Evolutionary conservation across 2,113 vertebrate genomes (phyloP).

Genomic region (Phaethornis superciliosus): DNA sequence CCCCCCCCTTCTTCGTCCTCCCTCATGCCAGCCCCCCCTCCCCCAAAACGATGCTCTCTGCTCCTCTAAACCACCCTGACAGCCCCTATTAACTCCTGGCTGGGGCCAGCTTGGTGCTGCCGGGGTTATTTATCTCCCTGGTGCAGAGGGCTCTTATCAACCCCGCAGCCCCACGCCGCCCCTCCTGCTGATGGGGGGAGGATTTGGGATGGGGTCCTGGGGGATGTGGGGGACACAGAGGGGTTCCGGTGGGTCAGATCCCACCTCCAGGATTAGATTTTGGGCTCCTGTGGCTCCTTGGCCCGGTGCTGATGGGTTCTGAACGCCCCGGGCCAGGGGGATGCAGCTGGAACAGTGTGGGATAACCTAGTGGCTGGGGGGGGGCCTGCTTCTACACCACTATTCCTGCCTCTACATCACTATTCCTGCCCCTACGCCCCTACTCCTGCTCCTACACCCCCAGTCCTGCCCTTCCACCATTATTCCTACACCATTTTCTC

Average conservation of each 20-base stretch:
- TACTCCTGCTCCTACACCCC: too few relatives aligned
- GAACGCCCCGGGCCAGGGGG: not conserved
- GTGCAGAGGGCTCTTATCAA: constrained; percentile 61
- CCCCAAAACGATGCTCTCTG: constrained; percentile 52
- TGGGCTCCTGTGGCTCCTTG: fast-evolving
- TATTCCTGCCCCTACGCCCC: too few relatives aligned
- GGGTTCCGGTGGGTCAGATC: not conserved
- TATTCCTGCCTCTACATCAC: too few relatives aligned
- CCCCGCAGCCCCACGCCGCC: constrained; percentile 16
- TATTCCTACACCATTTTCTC: not conserved
- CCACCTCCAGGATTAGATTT: not conserved
- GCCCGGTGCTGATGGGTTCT: not conserved
- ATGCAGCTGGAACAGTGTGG: not conserved
- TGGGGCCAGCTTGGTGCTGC: constrained; percentile 43
- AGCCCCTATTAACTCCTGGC: constrained; percentile 59
- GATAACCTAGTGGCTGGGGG: not conserved
- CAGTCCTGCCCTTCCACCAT: too few relatives aligned
- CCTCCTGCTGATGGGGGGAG: constrained; percentile 23
- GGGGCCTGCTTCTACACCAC: too few relatives aligned
- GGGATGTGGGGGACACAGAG: not conserved
- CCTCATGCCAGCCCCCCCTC: not conserved
- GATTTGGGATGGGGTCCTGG: constrained; percentile 25
- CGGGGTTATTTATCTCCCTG: constrained; percentile 74
- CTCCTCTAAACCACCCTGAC: constrained; percentile 55
- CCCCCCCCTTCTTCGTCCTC: constrained; percentile 66